Conservation (phyloP, 2,797 vertebrate species). For the Melanotaenia trifasciata region DNA sequence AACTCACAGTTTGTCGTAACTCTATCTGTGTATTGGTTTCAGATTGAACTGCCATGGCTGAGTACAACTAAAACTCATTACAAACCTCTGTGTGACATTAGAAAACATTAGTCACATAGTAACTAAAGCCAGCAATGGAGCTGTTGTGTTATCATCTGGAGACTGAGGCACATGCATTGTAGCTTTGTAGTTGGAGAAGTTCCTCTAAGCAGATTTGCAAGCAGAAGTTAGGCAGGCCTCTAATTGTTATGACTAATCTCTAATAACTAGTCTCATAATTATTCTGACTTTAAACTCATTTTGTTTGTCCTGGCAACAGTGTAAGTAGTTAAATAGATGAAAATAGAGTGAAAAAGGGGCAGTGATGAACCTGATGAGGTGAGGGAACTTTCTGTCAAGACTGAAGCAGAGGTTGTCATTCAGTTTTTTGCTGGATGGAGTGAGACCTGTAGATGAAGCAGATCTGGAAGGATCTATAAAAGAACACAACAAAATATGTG, state of each 20-base stretch:
- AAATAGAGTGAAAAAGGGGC: not conserved
- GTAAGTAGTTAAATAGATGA: not conserved
- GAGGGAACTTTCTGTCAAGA: slow-evolving; percentile 58
- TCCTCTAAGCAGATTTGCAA: not conserved
- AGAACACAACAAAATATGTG: slow-evolving; percentile 5
- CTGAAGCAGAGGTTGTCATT: not conserved
- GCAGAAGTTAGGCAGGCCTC: not conserved
- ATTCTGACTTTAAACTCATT: not conserved
- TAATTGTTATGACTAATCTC: not conserved
- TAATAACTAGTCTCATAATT: not conserved
- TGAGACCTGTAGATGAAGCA: slow-evolving; percentile 19
- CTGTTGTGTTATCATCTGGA: not conserved
- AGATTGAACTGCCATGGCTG: not conserved
- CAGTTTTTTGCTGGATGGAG: slow-evolving; percentile 28
- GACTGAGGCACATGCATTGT: not conserved
- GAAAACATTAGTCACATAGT: not conserved
- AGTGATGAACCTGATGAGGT: slow-evolving; percentile 69
- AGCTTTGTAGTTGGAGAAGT: not conserved
- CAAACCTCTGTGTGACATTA: not conserved
- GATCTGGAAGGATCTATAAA: slow-evolving; percentile 42
- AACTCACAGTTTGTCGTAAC: not conserved
- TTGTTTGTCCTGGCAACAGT: not conserved
- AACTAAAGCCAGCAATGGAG: not conserved
- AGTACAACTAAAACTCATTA: not conserved
- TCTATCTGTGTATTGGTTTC: not conserved